These are phyloP conservation scores for Neoascia interrupta DNA, from an alignment of 2,888 invertebrate genomes.

Conservation along the genomic window DNA sequence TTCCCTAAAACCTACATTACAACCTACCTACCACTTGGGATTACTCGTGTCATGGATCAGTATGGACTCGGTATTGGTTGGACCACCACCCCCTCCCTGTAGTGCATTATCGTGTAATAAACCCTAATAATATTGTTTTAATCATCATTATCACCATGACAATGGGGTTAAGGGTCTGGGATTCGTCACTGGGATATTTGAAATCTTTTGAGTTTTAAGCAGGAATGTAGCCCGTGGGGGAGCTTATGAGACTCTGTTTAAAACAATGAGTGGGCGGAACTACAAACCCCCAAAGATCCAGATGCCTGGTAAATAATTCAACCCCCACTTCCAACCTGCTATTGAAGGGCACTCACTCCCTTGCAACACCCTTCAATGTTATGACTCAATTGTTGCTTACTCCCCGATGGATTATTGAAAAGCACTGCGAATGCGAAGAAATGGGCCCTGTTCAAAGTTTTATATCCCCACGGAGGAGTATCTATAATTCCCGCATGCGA, in stretches of 20 bases:
- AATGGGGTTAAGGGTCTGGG: background rate
- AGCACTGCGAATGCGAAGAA: background rate
- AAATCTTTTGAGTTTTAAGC: background rate
- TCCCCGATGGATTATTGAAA: constrained; percentile 44
- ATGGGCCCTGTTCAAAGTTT: constrained; percentile 30
- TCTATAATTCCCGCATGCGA: constrained; percentile 26
- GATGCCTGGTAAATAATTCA: constrained; percentile 31
- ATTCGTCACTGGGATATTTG: background rate
- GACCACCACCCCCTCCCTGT: background rate
- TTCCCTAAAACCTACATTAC: background rate
- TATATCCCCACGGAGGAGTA: background rate
- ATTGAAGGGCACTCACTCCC: no score
- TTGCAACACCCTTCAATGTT: no score
- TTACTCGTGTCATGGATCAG: constrained; percentile 3
- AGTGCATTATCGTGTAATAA: constrained; percentile 35
- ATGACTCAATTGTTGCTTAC: constrained; percentile 25
- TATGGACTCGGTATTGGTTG: background rate
- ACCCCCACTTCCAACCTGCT: no score
- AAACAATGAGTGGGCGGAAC: background rate
- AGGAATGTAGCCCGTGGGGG: background rate
- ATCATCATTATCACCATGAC: constrained; percentile 38
- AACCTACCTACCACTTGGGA: background rate
- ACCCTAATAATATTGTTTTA: constrained; percentile 45
- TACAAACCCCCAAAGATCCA: background rate
- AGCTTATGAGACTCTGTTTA: background rate